phyloP scores from a whole-genome alignment of 2,888 invertebrate species.

The Diogma glabrata region DNA sequence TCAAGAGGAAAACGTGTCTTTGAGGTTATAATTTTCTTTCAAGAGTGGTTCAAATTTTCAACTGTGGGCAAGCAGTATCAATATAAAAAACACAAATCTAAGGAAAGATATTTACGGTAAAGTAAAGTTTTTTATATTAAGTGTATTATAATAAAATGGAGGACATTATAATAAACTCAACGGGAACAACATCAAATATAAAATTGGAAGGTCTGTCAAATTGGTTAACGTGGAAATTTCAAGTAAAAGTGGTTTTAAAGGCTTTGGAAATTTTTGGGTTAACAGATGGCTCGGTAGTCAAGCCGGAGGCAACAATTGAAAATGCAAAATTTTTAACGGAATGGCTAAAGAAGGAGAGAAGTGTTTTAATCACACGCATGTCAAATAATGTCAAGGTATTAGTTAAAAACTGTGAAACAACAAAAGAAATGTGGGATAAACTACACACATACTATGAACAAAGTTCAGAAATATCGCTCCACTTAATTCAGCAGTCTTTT shows the following conservation, averaged over 20 bases:
- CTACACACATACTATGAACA: not conserved
- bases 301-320: not conserved
- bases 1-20: no score
- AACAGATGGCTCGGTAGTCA: not conserved
- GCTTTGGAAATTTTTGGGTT: not conserved
- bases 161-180: not conserved
- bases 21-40: no score
- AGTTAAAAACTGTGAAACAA: not conserved
- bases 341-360: no score
- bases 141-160: not conserved
- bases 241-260: not conserved
- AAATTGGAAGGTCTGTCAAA: not conserved
- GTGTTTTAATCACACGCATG: not conserved
- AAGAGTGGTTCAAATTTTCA: no score
- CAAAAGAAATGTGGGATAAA: not conserved
- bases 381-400: not conserved
- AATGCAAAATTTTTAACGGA: no score
- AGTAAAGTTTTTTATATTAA: not conserved
- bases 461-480: not conserved
- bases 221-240: not conserved
- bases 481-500: not conserved
- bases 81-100: no score
- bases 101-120: not conserved
- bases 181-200: not conserved
- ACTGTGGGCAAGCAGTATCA: no score